Percentiles rank a stretch among this genome's conserved stretches.
phyloP scores from a whole-genome alignment of 2,888 invertebrate species.

The Eilema griseolum region DNA sequence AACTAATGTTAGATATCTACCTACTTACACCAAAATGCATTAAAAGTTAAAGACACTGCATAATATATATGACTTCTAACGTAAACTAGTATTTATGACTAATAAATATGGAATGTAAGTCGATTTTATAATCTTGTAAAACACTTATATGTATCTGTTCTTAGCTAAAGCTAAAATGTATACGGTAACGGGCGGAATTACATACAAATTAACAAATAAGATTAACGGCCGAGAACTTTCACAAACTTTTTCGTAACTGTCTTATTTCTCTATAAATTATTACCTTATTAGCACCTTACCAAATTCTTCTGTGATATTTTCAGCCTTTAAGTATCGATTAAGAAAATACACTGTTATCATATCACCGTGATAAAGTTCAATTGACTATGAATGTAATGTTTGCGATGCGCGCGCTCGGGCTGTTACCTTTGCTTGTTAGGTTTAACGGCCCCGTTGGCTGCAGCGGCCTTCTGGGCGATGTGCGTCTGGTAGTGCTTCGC shows the following conservation, averaged over 20 bases:
- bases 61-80: conserved; percentile 61
- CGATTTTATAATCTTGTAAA: conserved; percentile 63
- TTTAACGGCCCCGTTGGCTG: conserved; percentile 88
- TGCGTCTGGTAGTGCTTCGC: conserved; percentile 98
- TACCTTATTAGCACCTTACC: conserved; percentile 85
- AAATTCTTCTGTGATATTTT: conserved; percentile 83
- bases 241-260: conserved; percentile 70
- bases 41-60: conserved; percentile 61
- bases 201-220: conserved; percentile 83
- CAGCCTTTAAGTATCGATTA: conserved; percentile 81
- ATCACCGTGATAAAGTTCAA: conserved; percentile 80
- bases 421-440: conserved; percentile 84
- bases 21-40: conserved; percentile 63
- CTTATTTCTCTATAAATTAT: conserved; percentile 76
- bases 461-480: conserved; percentile 93
- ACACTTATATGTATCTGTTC: conserved; percentile 68
- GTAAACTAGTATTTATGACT: conserved; percentile 66
- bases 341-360: conserved; percentile 67
- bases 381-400: conserved; percentile 72
- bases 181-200: conserved; percentile 86
- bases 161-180: conserved; percentile 81
- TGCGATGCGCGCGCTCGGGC: conserved; percentile 57
- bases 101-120: conserved; percentile 67
- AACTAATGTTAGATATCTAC: conserved; percentile 60
- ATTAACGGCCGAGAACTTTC: conserved; percentile 73